phyloP scores from a whole-genome alignment of 2,888 invertebrate genomes.

The Serrognathus titanus region DNA sequence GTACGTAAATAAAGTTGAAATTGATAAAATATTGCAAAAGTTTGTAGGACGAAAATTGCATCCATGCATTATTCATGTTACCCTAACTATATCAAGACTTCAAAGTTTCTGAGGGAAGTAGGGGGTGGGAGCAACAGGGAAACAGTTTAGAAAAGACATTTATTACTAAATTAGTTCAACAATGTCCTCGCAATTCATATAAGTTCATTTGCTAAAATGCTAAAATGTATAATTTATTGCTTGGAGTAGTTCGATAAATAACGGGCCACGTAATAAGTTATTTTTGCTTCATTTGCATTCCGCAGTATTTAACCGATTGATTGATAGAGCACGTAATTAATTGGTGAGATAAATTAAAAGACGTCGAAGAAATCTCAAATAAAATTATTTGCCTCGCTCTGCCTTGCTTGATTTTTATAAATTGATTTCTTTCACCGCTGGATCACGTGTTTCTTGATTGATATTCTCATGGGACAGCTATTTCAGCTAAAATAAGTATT shows the following conservation, averaged over 20 bases:
- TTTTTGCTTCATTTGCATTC: too few species aligned
- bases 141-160: constrained; percentile 26
- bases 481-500: background rate
- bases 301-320: too few species aligned
- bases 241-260: too few species aligned
- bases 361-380: too few species aligned
- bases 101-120: constrained; percentile 37
- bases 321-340: too few species aligned
- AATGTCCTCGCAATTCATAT: constrained; percentile 19
- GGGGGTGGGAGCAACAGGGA: constrained; percentile 14
- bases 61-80: constrained; percentile 53
- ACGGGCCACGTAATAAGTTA: too few species aligned
- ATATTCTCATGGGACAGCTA: too few species aligned
- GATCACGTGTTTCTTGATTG: too few species aligned
- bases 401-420: too few species aligned
- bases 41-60: constrained; percentile 53
- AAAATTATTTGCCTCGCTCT: too few species aligned
- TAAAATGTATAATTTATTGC: background rate
- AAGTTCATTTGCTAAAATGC: constrained; percentile 9
- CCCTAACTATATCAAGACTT: constrained; percentile 50
- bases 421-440: too few species aligned
- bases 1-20: constrained; percentile 54
- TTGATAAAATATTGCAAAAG: constrained; percentile 54
- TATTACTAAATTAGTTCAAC: constrained; percentile 28
- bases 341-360: too few species aligned